phyloP scores from a whole-genome alignment of 2,113 vertebrate genomes.

The Calonectris borealis region DNA sequence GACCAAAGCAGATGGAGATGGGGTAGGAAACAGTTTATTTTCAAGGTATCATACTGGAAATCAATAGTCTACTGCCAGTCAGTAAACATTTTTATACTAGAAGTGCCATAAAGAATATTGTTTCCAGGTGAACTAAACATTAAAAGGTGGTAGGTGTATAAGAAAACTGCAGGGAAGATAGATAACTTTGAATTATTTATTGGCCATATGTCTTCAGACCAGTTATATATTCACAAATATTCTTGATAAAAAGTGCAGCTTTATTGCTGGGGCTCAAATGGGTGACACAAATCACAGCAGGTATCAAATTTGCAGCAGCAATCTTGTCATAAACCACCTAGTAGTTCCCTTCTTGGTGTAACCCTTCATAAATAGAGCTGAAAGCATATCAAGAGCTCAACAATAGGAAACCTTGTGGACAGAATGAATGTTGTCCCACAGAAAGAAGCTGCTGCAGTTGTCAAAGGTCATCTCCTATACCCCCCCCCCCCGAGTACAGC shows the following conservation, averaged over 20 bases:
- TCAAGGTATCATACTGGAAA: neutral
- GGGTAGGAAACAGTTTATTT: neutral
- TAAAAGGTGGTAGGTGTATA: constrained; percentile 65
- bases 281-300: constrained; percentile 69
- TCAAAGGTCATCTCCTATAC: neutral
- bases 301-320: constrained; percentile 49
- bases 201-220: constrained; percentile 68
- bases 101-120: constrained; percentile 67
- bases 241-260: constrained; percentile 70
- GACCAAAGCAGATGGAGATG: neutral
- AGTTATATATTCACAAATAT: constrained; percentile 70
- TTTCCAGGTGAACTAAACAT: constrained; percentile 69
- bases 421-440: neutral
- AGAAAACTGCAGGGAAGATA: constrained; percentile 64
- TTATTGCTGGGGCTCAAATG: constrained; percentile 66
- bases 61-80: constrained; percentile 44
- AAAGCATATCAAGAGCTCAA: neutral
- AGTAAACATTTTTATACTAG: constrained; percentile 71
- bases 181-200: constrained; percentile 82
- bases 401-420: neutral
- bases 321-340: constrained; percentile 59
- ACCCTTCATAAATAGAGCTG: constrained; percentile 35
- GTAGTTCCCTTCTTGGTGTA: constrained; percentile 6
- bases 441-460: constrained; percentile 7
- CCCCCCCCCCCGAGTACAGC: neutral